Base-by-base conservation (phyloP, 2,113 vertebrate species). In the Hymenochirus boettgeri region DNA sequence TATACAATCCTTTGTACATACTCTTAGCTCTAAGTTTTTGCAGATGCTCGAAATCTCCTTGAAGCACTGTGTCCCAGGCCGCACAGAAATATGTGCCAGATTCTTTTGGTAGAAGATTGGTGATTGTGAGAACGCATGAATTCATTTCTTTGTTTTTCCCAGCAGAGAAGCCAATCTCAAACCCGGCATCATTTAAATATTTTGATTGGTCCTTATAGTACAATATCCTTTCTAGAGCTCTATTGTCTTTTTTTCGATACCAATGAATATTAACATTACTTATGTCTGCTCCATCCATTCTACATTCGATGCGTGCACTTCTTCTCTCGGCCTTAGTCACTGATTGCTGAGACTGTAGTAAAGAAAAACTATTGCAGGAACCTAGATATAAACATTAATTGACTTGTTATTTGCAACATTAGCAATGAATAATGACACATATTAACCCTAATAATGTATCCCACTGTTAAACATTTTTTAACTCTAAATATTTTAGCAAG, bases 81-180 rank as follows among this genome's bases (percentile, higher is more conserved):
- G 26, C 52, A 55, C 52, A 55, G n/a, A 55, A 55, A 19, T 55
- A 55, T 55, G 26, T 55, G 13, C 6, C 52, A 18, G 25, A 29
- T 29, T 55, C 26, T 10, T 55, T 31, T 18, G 4, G 17, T 31
- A 11, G 4, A 18, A 27, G 52, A 11, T 31, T 31, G 17, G 23
- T 29, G 1, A 55, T 17, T 2, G 24, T 31, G 26, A 55, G 52
- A 19, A 55, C 19, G 11, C 26, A 29, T 18, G 7, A 13, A 17
- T 55, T 55, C n/a, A 8, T 22, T 10, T 55, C 52, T 31, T 29
- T 2, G 10, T 18, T 19, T 18, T 55, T 55, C 17, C 11, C 11
- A 29, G 27, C 17, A 27, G 52, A n/a, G 11, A 29, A 55, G 10
- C 5, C 27, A 55, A 31, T 31, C 9, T 19, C 3, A n/a, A 55